Conservation (phyloP, 2,113 vertebrate genomes). For the Lophotis ruficrista region DNA sequence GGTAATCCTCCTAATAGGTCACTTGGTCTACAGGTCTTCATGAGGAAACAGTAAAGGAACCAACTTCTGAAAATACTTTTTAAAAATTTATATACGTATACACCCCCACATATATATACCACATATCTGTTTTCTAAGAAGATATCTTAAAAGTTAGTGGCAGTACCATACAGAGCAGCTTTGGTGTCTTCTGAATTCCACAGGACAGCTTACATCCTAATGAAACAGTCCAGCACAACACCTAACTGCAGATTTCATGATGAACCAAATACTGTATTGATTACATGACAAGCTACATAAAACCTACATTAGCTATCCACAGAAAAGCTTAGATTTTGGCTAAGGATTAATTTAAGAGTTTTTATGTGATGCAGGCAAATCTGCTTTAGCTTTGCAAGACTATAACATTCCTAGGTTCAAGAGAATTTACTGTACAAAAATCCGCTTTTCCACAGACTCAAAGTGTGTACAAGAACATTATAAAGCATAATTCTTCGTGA, state of each 20-base stretch:
- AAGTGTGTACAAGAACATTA: neutral
- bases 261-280: neutral
- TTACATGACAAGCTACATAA: neutral
- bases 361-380: slow-evolving; percentile 34
- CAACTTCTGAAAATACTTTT: neutral
- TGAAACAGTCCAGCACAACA: neutral
- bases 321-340: neutral
- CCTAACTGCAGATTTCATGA: neutral
- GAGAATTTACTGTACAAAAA: slow-evolving; percentile 44
- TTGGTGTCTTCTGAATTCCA: no score
- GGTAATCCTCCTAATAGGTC: accelerated
- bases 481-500: slow-evolving; percentile 37
- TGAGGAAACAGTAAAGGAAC: neutral
- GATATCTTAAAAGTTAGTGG: neutral
- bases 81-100: no score
- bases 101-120: accelerated
- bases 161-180: neutral
- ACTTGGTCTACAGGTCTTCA: neutral
- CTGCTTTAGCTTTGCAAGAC: slow-evolving; percentile 39
- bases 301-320: slow-evolving; percentile 2
- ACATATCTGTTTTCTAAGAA: neutral
- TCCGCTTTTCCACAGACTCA: slow-evolving; percentile 7
- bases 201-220: neutral
- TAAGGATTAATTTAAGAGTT: slow-evolving; percentile 48
- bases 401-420: neutral